Evolutionary conservation across 2,113 vertebrate genomes (phyloP).

Genomic region (Rhabdomys dilectus): DNA sequence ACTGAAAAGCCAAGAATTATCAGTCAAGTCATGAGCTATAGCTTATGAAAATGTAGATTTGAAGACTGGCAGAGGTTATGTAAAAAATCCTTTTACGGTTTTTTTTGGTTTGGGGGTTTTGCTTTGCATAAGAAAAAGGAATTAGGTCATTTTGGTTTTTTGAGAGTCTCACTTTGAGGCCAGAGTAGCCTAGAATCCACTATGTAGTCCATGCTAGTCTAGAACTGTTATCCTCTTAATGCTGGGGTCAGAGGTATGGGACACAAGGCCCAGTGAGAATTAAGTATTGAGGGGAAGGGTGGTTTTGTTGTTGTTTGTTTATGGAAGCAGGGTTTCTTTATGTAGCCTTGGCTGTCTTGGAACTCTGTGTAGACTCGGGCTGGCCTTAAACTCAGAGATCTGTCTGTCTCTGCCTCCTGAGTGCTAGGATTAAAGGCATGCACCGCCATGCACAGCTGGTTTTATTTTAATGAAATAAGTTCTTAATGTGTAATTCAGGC

Average conservation of each 20-base stretch:
- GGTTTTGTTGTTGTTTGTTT: neutral
- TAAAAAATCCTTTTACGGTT: neutral
- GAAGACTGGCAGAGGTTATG: neutral
- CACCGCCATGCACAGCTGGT: too few relatives aligned
- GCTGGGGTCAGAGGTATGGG: too few relatives aligned
- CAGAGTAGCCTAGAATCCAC: too few relatives aligned
- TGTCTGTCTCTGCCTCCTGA: too few relatives aligned
- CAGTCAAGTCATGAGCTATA: neutral
- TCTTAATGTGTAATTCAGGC: neutral
- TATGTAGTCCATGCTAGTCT: neutral
- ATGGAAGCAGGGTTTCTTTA: too few relatives aligned
- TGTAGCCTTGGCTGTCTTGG: too few relatives aligned
- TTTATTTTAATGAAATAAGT: neutral
- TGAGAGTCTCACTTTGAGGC: neutral
- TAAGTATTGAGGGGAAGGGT: neutral
- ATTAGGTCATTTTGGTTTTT: neutral
- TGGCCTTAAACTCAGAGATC: too few relatives aligned
- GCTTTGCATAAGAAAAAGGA: neutral
- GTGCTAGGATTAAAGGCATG: too few relatives aligned
- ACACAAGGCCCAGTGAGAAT: neutral
- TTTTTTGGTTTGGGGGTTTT: neutral
- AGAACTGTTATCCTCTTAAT: neutral
- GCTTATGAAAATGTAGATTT: neutral
- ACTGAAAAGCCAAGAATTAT: neutral
- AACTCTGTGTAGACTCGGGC: too few relatives aligned